Conservation (phyloP, 2,888 invertebrate genomes). For the Drosophila recens region DNA sequence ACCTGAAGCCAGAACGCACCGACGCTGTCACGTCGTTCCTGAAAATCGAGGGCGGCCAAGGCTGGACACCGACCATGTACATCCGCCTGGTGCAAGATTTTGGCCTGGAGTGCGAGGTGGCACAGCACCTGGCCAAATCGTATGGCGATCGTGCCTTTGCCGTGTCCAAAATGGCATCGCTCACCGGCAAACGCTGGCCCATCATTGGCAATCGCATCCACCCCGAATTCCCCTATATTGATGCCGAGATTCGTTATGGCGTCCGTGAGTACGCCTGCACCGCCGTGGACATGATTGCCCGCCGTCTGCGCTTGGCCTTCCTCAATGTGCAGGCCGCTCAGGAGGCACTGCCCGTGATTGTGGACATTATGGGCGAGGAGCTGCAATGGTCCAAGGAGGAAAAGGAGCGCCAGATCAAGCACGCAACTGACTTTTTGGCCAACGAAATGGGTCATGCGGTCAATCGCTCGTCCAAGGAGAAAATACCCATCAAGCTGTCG, state of each 20-base stretch:
- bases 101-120: constrained; percentile 98
- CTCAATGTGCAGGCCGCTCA: constrained; percentile 98
- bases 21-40: constrained; percentile 95
- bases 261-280: constrained; percentile 98
- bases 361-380: constrained; percentile 98
- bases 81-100: constrained; percentile 99
- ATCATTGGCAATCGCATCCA: constrained; percentile 98
- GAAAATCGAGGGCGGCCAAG: constrained; percentile 97
- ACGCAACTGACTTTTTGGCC: constrained; percentile 94
- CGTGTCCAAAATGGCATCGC: constrained; percentile 97
- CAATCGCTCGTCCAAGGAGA: constrained; percentile 93
- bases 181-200: constrained; percentile 99
- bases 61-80: constrained; percentile 99
- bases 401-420: constrained; percentile 92
- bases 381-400: constrained; percentile 94
- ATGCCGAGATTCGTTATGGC: constrained; percentile 97
- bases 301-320: constrained; percentile 97
- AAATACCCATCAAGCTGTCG: constrained; percentile 95
- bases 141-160: constrained; percentile 99
- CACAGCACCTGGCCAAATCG: constrained; percentile 96
- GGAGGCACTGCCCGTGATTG: constrained; percentile 95
- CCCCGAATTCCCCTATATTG: constrained; percentile 99
- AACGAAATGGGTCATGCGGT: constrained; percentile 99
- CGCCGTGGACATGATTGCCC: constrained; percentile 98
- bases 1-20: constrained; percentile 89